A percentile compares a stretch with the other conserved stretches of the same genome.
These are phyloP conservation scores for Aleiodes testaceus DNA, from an alignment of 2,888 invertebrate genomes.

Conservation along the genomic window DNA sequence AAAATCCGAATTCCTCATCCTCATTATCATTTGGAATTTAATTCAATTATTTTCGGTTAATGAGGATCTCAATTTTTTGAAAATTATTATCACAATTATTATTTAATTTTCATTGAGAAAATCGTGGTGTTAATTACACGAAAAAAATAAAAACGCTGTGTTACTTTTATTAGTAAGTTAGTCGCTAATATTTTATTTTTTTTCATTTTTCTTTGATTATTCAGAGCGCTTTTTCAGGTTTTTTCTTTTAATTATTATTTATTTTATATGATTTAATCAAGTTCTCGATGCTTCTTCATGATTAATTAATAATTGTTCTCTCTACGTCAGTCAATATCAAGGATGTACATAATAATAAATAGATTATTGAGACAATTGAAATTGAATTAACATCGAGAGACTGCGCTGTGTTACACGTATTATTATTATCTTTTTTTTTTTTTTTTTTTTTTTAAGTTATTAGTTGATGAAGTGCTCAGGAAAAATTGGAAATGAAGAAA, in stretches of 20 bases:
- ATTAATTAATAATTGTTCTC: background rate
- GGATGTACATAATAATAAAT: slow-evolving; percentile 6
- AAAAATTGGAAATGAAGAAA: background rate
- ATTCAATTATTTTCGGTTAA: slow-evolving; percentile 19
- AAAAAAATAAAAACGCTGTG: slow-evolving; percentile 41
- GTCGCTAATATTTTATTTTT: slow-evolving; percentile 32
- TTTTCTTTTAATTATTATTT: slow-evolving; percentile 28
- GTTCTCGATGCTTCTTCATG: slow-evolving; percentile 9
- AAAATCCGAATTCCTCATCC: slow-evolving; percentile 48
- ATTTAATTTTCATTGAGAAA: slow-evolving; percentile 43
- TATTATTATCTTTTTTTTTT: background rate
- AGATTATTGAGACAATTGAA: slow-evolving; percentile 21
- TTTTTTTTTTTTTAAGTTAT: slow-evolving; percentile 37
- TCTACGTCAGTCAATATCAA: slow-evolving; percentile 14
- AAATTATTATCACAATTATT: slow-evolving; percentile 43
- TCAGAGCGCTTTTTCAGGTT: slow-evolving; percentile 43
- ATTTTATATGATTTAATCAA: slow-evolving; percentile 22
- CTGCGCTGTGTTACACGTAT: slow-evolving; percentile 41
- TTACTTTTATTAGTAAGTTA: slow-evolving; percentile 37
- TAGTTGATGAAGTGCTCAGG: slow-evolving; percentile 24
- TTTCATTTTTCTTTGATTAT: slow-evolving; percentile 26
- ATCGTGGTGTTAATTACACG: slow-evolving; percentile 39
- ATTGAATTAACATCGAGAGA: slow-evolving; percentile 12
- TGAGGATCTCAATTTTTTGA: slow-evolving; percentile 34
- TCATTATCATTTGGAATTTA: slow-evolving; percentile 16